Conservation (phyloP, 1,140 invertebrate genomes). For the Temnothorax curvispinosus region DNA sequence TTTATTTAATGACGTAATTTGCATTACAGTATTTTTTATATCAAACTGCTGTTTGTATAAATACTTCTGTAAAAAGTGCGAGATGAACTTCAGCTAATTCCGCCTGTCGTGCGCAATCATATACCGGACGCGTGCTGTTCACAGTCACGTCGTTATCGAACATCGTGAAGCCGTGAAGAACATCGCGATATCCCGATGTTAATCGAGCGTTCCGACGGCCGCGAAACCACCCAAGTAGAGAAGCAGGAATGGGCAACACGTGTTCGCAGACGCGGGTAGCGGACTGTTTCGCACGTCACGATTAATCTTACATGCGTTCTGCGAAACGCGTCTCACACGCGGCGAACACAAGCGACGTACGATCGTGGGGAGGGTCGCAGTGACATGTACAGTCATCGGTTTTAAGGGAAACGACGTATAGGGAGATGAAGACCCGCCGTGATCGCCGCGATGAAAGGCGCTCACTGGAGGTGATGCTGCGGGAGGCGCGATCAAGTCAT, state of each 20-base stretch:
- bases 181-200: constrained; percentile 53
- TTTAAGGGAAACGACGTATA: constrained; percentile 7
- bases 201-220: constrained; percentile 55
- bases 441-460: constrained; percentile 20
- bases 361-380: constrained; percentile 2
- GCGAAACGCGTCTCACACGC: constrained; percentile 64
- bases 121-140: not conserved
- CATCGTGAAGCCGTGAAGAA: constrained; percentile 23
- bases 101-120: not conserved
- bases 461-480: not conserved
- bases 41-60: not conserved
- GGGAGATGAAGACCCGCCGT: constrained; percentile 20
- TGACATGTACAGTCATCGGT: constrained; percentile 36
- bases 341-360: constrained; percentile 6
- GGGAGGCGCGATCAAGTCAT: not conserved
- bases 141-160: constrained; percentile 34
- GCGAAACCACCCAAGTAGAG: constrained; percentile 65
- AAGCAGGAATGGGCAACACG: constrained; percentile 61
- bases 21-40: not conserved
- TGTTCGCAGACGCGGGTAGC: constrained; percentile 60
- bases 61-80: not conserved
- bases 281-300: constrained; percentile 62
- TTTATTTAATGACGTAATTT: not conserved
- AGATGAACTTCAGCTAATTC: not conserved
- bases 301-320: constrained; percentile 70